Evolutionary conservation across 2,113 vertebrate species (phyloP).

Genomic region (Alectura lathami): DNA sequence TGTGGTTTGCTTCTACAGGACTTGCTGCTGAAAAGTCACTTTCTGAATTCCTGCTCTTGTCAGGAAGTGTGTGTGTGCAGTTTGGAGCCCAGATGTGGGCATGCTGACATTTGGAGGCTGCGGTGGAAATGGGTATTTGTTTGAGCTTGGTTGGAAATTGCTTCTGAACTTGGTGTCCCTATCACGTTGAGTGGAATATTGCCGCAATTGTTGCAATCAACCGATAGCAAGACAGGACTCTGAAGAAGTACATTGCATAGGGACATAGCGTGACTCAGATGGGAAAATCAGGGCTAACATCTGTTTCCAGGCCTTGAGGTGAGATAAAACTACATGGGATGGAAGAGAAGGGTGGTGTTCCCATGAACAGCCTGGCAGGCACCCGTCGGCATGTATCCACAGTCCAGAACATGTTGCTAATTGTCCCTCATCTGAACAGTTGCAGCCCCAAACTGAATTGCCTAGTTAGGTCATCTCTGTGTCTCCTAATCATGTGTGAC

Average conservation of each 20-base stretch:
- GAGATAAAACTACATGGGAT: not conserved
- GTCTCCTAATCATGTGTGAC: constrained; percentile 62
- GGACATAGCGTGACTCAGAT: not conserved
- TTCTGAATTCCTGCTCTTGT: not conserved
- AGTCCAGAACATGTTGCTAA: not conserved
- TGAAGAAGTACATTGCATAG: not conserved
- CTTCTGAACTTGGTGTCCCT: not conserved
- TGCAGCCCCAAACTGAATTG: constrained; percentile 17
- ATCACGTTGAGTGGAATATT: not conserved
- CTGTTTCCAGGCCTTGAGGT: not conserved
- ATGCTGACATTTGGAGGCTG: not conserved
- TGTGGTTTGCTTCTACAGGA: not conserved
- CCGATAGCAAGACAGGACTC: not conserved
- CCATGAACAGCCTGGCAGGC: not conserved
- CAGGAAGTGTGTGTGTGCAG: not conserved
- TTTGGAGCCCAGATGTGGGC: not conserved
- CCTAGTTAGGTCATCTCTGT: constrained; percentile 16
- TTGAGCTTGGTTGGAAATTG: not conserved
- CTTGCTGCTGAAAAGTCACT: not conserved
- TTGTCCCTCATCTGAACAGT: not conserved
- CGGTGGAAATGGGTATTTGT: not conserved
- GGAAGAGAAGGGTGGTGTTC: not conserved
- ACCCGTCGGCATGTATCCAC: not conserved
- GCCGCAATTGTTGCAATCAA: not conserved
- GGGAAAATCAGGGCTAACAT: not conserved